phyloP scores from a whole-genome alignment of 2,888 invertebrate species.

The Isotomurus palustris region DNA sequence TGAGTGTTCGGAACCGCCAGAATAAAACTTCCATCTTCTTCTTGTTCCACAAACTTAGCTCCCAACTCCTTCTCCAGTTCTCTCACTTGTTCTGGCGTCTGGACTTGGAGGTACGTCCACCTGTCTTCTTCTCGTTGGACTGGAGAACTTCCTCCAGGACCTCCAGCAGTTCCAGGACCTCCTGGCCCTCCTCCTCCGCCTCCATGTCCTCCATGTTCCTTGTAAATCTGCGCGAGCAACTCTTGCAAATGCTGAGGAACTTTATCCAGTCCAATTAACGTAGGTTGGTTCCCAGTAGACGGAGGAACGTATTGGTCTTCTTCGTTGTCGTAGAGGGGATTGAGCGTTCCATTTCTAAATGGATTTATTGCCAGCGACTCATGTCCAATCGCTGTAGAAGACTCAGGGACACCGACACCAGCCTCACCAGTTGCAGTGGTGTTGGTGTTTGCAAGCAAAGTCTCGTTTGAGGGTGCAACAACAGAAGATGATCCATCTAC shows the following conservation, averaged over 20 bases:
- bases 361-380: too few relatives aligned
- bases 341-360: neutral
- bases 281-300: slow-evolving; percentile 40
- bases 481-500: too few relatives aligned
- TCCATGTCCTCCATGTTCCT: slow-evolving; percentile 18
- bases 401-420: too few relatives aligned
- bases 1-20: slow-evolving; percentile 33
- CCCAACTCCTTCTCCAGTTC: slow-evolving; percentile 40
- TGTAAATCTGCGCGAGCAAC: slow-evolving; percentile 41
- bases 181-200: slow-evolving; percentile 15
- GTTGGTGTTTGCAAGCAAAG: too few relatives aligned
- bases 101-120: slow-evolving; percentile 40
- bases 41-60: slow-evolving; percentile 42
- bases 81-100: slow-evolving; percentile 33
- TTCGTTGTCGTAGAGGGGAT: slow-evolving; percentile 29
- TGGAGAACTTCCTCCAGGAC: slow-evolving; percentile 8
- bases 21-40: slow-evolving; percentile 44
- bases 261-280: slow-evolving; percentile 38
- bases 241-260: slow-evolving; percentile 43
- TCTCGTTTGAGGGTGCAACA: too few relatives aligned
- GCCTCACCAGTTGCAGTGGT: too few relatives aligned
- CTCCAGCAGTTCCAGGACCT: neutral
- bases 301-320: slow-evolving; percentile 43
- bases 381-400: too few relatives aligned
- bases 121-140: too few relatives aligned